Percentiles rank a stretch among this genome's conserved stretches.
These are phyloP conservation scores for Eristalinus sepulchralis DNA, from an alignment of 2,888 invertebrate species.

Conservation along the genomic window DNA sequence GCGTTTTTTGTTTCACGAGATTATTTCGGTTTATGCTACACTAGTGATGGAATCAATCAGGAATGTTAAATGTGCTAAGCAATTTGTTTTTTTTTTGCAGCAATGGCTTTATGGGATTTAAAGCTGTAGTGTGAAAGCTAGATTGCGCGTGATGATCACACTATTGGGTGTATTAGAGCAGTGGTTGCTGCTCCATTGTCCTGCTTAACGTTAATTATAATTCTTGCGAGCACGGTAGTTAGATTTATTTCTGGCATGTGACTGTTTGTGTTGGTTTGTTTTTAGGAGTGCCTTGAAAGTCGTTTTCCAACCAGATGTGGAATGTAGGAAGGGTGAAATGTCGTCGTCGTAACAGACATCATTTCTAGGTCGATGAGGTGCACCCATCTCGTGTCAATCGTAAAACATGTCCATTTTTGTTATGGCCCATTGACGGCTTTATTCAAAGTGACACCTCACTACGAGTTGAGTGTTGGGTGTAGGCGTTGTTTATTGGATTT, in stretches of 20 bases:
- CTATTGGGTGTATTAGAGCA: not conserved
- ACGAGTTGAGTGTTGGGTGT: not conserved
- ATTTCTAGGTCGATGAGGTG: conserved; percentile 38
- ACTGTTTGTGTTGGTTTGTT: not conserved
- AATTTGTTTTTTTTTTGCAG: conserved; percentile 28
- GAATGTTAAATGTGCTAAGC: conserved; percentile 57
- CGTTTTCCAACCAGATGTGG: conserved; percentile 6
- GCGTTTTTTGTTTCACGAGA: not conserved
- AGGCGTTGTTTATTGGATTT: conserved; percentile 14
- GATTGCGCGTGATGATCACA: conserved; percentile 4
- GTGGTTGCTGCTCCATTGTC: not conserved
- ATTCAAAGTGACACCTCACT: not conserved
- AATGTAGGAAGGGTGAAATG: conserved; percentile 33
- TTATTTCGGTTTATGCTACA: conserved; percentile 10
- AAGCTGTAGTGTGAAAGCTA: not conserved
- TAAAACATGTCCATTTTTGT: conserved; percentile 25
- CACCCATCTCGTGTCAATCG: conserved; percentile 40
- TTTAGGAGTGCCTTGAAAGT: conserved; percentile 39
- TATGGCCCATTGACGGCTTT: not conserved
- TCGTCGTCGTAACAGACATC: not conserved
- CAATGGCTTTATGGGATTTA: conserved; percentile 24
- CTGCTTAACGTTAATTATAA: not conserved
- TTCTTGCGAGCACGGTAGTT: not conserved
- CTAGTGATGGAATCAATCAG: conserved; percentile 52
- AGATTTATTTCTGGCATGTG: not conserved